Percentiles rank a stretch among this genome's conserved stretches.
Conservation (phyloP, 1,140 invertebrate species). For the Rhyzopertha dominica region DNA sequence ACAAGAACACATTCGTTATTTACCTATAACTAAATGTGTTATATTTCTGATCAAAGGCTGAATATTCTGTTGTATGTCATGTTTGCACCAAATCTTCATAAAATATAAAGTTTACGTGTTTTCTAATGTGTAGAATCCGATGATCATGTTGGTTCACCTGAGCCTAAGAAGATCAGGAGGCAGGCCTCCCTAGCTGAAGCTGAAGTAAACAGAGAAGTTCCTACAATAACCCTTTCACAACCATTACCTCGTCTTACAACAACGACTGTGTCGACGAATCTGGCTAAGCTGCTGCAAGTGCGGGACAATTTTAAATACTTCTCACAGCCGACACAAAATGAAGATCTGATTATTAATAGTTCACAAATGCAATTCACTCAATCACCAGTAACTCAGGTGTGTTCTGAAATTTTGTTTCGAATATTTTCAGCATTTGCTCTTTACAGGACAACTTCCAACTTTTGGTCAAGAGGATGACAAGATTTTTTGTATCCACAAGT, state of each 20-base stretch:
- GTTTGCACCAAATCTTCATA: no score
- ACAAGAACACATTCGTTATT: no score
- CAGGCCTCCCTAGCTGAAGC: no score
- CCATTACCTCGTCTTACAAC: no score
- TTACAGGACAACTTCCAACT: constrained; percentile 66
- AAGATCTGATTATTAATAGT: constrained; percentile 74
- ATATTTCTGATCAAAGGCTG: no score
- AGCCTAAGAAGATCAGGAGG: no score
- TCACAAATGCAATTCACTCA: constrained; percentile 68
- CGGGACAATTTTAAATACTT: constrained; percentile 53
- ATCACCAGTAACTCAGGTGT: constrained; percentile 41
- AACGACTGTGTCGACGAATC: constrained; percentile 18
- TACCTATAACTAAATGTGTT: no score
- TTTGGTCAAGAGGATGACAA: constrained; percentile 85
- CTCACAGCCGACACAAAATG: constrained; percentile 80
- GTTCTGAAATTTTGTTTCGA: constrained; percentile 1
- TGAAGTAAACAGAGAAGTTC: constrained; percentile 25
- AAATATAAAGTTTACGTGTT: no score
- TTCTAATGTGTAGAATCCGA: no score
- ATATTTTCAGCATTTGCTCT: constrained; percentile 18
- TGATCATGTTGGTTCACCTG: no score
- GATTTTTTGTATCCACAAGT: constrained; percentile 75
- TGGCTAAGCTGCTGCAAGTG: constrained; percentile 21
- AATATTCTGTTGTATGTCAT: no score
- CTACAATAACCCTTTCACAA: constrained; percentile 33